phyloP scores from a whole-genome alignment of 2,113 vertebrate species.

The Gallinago undulata region DNA sequence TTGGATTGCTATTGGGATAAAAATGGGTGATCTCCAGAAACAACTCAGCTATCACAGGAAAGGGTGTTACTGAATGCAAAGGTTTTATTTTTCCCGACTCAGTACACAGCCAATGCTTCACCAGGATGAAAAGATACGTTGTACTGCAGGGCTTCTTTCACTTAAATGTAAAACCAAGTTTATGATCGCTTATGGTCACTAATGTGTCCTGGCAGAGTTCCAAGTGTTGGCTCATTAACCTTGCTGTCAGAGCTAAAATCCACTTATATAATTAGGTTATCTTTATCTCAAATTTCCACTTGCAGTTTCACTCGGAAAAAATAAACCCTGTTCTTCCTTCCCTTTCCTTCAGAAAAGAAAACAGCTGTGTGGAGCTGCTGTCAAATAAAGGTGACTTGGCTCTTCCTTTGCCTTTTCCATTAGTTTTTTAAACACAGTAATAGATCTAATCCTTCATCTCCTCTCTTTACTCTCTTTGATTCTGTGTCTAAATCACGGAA shows the following conservation, averaged over 20 bases:
- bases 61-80: neutral
- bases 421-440: neutral
- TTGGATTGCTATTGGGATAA: neutral
- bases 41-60: neutral
- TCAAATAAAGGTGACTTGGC: neutral
- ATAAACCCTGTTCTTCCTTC: neutral
- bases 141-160: neutral
- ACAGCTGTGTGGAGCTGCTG: neutral
- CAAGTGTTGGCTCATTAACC: slow-evolving; percentile 46
- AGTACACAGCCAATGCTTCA: neutral
- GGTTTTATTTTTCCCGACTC: neutral
- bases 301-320: slow-evolving; percentile 2
- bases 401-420: neutral
- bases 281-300: slow-evolving; percentile 57
- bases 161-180: slow-evolving; percentile 3
- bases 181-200: slow-evolving; percentile 32
- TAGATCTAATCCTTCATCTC: neutral
- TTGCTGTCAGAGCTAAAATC: slow-evolving; percentile 43
- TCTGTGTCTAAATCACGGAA: neutral
- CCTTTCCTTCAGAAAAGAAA: neutral
- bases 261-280: slow-evolving; percentile 42
- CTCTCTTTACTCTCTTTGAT: neutral
- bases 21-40: neutral
- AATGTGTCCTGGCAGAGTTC: slow-evolving; percentile 43
- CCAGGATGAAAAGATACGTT: neutral